Evolutionary conservation across 2,797 vertebrate species (phyloP), one percentile per base, ranked within the genome.

Genomic region (Enteromius radiatus): DNA sequence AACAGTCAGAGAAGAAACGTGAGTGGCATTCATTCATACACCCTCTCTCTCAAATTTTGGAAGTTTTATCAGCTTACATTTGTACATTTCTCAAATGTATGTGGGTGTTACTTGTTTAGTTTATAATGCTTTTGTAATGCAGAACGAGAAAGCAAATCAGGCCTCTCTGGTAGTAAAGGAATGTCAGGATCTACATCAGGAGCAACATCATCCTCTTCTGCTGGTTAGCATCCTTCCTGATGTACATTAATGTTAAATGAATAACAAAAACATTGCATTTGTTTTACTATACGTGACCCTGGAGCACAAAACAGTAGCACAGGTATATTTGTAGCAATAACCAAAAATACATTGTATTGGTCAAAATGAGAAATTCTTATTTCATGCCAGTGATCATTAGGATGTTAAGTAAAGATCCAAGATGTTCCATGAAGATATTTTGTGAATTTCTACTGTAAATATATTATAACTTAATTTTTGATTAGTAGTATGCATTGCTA

Each of bases 81-180:
- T 75, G 59, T n/a, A 33, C 7, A 43, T 33, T 47, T 47, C 23
- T 76, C 21, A 71, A 65, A 23, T n/a, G 63, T 78, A 74, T 52
- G 38, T 49, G 23, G 23, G 7, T 26, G 36, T 41, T 69, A 43
- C 26, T 61, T 68, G 36, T 69, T 54, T 52, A 11, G 43, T 31
- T 43, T 81, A 17, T 87, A 33, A 43, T 87, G 64, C 87, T 90
- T 88, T 88, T 31, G 52, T 70, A 15, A 91, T 90, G 92, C 93
- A 98, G 97, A 96, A 84, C 95, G 96, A 92, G 97, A 97, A 90
- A 94, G 92, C 89, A 98, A 97, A 90, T 92, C 94, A 45, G 92
- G 93, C 78, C 89, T 95, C 43, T 87, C 93, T 47, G 91, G 95
- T 71, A 85, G 94, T 84, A 98, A 97, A 90, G 96, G 86, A 86